phyloP scores from a whole-genome alignment of 2,888 invertebrate species.

The Heteromurus nitidus region DNA sequence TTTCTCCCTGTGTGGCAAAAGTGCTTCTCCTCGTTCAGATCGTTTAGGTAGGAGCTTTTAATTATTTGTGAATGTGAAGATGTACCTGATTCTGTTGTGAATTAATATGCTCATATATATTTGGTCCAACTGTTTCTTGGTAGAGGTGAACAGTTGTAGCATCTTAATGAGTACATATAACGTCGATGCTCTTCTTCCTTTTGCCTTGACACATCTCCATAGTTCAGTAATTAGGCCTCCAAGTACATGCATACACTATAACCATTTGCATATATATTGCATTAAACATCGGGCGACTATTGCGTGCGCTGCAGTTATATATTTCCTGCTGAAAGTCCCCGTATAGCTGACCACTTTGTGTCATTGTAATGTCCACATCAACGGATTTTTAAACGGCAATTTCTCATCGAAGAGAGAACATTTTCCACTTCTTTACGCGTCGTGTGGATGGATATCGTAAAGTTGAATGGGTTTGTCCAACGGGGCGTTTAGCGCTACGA shows the following conservation, averaged over 20 bases:
- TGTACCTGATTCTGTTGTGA: neutral
- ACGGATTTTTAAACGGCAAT: neutral
- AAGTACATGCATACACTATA: neutral
- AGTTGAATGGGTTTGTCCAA: too few relatives aligned
- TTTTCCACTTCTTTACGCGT: too few relatives aligned
- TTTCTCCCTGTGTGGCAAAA: neutral
- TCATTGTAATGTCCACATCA: neutral
- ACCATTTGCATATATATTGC: neutral
- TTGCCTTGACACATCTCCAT: conserved; percentile 11
- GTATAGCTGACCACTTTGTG: neutral
- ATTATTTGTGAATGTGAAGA: neutral
- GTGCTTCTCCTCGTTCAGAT: too few relatives aligned
- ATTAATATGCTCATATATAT: too few relatives aligned
- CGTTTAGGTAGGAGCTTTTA: too few relatives aligned
- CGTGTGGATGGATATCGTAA: too few relatives aligned
- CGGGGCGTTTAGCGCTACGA: too few relatives aligned
- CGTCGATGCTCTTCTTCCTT: neutral
- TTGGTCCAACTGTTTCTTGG: too few relatives aligned
- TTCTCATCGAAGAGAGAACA: neutral
- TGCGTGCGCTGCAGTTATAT: neutral
- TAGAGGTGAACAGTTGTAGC: too few relatives aligned
- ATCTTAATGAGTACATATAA: neutral
- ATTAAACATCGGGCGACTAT: neutral
- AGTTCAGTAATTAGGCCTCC: neutral
- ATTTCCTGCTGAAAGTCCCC: neutral